These are phyloP conservation scores for Drosophila watanabei DNA, from an alignment of 1,140 invertebrate genomes.

Conservation along the genomic window DNA sequence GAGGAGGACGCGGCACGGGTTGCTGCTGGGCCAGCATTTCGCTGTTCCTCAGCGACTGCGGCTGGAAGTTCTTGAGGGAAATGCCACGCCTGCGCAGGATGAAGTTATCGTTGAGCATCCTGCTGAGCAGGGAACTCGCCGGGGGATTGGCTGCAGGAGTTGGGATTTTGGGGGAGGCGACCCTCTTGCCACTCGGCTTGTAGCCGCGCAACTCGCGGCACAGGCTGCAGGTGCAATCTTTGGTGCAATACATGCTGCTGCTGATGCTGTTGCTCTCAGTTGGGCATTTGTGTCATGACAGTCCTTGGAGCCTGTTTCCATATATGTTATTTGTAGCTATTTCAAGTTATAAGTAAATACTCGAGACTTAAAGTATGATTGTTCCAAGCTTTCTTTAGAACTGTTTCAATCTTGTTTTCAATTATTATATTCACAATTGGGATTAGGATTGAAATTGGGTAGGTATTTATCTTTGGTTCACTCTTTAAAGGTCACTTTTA, in stretches of 20 bases:
- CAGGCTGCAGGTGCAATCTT: slow-evolving; percentile 86
- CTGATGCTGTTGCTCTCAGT: slow-evolving; percentile 7
- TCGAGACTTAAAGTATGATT: background rate
- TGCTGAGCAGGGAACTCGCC: slow-evolving; percentile 64
- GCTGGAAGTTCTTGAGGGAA: slow-evolving; percentile 80
- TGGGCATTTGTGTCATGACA: slow-evolving; percentile 69
- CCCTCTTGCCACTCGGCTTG: slow-evolving; percentile 71
- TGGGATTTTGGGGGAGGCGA: background rate
- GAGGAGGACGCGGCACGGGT: slow-evolving; percentile 60
- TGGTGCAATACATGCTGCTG: slow-evolving; percentile 85
- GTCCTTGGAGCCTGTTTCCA: slow-evolving; percentile 9
- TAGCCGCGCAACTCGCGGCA: slow-evolving; percentile 86
- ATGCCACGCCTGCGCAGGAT: slow-evolving; percentile 83
- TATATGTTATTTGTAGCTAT: background rate
- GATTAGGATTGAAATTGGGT: background rate
- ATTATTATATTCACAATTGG: background rate
- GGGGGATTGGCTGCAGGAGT: background rate
- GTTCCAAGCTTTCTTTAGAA: background rate
- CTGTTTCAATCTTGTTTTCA: background rate
- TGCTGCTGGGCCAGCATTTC: slow-evolving; percentile 67
- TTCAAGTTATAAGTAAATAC: background rate
- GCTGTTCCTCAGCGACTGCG: slow-evolving; percentile 79
- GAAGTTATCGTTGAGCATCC: slow-evolving; percentile 85
- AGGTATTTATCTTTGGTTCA: background rate
- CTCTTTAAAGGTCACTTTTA: background rate